Evolutionary conservation across 2,797 vertebrate genomes (phyloP).

Genomic region (Hybognathus amarus): DNA sequence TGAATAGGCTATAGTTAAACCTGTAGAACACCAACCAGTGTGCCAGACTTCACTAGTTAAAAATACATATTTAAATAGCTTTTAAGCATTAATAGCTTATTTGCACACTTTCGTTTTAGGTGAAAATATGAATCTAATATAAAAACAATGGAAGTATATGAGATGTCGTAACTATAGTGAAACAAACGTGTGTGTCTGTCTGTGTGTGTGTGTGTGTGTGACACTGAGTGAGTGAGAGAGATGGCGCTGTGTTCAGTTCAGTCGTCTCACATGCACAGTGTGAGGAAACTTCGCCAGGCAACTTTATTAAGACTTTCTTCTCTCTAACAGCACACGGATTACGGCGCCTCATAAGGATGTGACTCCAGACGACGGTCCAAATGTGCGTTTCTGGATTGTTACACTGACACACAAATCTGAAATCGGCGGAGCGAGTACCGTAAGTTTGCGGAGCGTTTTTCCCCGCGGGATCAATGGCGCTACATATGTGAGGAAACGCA

Average conservation of each 20-base stretch:
- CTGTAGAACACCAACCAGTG: not conserved
- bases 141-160: not conserved
- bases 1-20: not conserved
- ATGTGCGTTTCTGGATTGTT: conserved; percentile 54
- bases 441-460: conserved; percentile 64
- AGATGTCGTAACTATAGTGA: conserved; percentile 50
- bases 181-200: conserved; percentile 36
- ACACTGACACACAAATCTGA: conserved; percentile 43
- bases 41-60: not conserved
- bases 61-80: not conserved
- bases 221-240: conserved; percentile 58
- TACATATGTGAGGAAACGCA: conserved; percentile 64
- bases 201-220: conserved; percentile 27
- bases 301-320: conserved; percentile 58
- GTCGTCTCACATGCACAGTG: conserved; percentile 78
- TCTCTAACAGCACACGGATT: conserved; percentile 59
- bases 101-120: not conserved
- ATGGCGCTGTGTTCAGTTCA: conserved; percentile 83
- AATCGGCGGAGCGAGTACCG: conserved; percentile 61
- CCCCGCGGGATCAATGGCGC: conserved; percentile 62
- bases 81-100: no score
- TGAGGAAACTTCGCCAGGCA: conserved; percentile 71
- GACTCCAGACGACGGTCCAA: conserved; percentile 42
- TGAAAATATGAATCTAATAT: not conserved
- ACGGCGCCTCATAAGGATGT: conserved; percentile 56